Evolutionary conservation across 2,113 vertebrate species (phyloP).

Genomic region (Carlito syrichta): DNA sequence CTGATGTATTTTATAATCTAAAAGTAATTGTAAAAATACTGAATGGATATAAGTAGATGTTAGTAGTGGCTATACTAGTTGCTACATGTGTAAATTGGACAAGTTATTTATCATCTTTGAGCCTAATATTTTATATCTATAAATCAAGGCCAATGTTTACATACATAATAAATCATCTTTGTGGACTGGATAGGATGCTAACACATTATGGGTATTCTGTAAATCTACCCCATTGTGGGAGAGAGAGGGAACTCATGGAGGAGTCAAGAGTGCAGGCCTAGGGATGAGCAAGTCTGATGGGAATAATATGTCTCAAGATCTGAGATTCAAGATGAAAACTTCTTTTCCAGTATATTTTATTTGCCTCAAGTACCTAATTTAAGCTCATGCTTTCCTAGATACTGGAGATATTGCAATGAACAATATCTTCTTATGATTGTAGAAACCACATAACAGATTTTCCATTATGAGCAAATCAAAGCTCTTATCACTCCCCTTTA

Average conservation of each 20-base stretch:
- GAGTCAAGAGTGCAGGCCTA: background rate
- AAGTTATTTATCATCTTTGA: background rate
- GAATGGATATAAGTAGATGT: background rate
- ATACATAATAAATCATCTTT: background rate
- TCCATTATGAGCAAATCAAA: background rate
- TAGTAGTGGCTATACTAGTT: background rate
- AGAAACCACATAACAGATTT: background rate
- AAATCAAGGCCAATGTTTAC: background rate
- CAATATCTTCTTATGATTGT: background rate
- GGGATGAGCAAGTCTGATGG: background rate
- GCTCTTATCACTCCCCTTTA: background rate
- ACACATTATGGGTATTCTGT: background rate
- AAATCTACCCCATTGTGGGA: background rate
- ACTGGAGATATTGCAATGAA: background rate
- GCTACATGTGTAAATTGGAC: background rate
- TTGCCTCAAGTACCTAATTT: background rate
- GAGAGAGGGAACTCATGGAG: background rate
- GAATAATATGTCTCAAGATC: too few species aligned
- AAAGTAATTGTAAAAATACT: background rate
- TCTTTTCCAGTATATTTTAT: background rate
- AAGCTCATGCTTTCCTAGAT: background rate
- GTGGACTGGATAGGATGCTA: background rate
- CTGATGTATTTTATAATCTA: background rate
- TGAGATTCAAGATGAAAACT: background rate
- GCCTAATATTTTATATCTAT: background rate